Percentiles rank a stretch among this genome's conserved stretches.
Evolutionary conservation across 2,797 vertebrate genomes (phyloP).

Genomic region (Sebastes trivittatus): DNA sequence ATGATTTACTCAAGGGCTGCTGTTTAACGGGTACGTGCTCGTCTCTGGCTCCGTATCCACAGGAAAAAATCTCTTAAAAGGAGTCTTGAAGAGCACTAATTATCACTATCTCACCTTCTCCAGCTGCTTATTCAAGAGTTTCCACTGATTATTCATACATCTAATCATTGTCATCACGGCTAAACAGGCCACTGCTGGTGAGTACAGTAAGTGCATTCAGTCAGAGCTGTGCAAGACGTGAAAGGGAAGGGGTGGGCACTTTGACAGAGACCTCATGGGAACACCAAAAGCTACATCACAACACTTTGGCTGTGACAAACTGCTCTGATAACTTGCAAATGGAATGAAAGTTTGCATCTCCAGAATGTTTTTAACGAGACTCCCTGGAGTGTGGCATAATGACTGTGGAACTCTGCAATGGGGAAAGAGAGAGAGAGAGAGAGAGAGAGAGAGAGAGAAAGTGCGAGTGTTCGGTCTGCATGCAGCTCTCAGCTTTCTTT

Average conservation of each 20-base stretch:
- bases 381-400: slow-evolving; percentile 72
- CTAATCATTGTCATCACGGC: slow-evolving; percentile 36
- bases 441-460: neutral
- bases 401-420: slow-evolving; percentile 56
- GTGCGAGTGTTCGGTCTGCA: slow-evolving; percentile 46
- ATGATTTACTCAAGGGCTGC: slow-evolving; percentile 41
- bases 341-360: slow-evolving; percentile 77
- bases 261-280: slow-evolving; percentile 52
- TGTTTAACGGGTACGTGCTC: slow-evolving; percentile 40
- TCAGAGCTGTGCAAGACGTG: slow-evolving; percentile 9
- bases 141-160: slow-evolving; percentile 28
- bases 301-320: slow-evolving; percentile 75
- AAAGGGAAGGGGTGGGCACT: slow-evolving; percentile 32
- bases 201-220: slow-evolving; percentile 13
- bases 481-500: slow-evolving; percentile 62
- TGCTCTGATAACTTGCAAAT: slow-evolving; percentile 70
- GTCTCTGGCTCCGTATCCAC: slow-evolving; percentile 22
- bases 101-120: slow-evolving; percentile 21
- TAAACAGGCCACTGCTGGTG: slow-evolving; percentile 18
- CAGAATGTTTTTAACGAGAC: slow-evolving; percentile 78
- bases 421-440: neutral
- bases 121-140: slow-evolving; percentile 22
- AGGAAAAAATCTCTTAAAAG: slow-evolving; percentile 9
- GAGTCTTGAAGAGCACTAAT: neutral
- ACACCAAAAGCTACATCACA: slow-evolving; percentile 62